Percentiles rank a stretch among this genome's conserved stretches.
phyloP scores from a whole-genome alignment of 2,113 vertebrate species.

The Hippocampus guttulatus region DNA sequence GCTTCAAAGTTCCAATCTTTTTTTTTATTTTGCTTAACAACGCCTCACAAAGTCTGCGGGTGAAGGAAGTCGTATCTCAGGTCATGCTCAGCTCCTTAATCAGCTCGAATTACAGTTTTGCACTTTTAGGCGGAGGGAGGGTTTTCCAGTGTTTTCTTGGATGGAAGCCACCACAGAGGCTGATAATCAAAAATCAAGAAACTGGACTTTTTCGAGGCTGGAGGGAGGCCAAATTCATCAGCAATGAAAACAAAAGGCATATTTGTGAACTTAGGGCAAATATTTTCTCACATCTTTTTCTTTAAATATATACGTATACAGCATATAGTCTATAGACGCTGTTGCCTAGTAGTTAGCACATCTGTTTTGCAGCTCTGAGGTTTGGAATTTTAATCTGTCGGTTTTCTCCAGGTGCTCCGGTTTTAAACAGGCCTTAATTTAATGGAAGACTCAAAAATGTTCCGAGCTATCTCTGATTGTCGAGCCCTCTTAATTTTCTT shows the following conservation, averaged over 20 bases:
- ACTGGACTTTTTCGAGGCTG: conserved; percentile 62
- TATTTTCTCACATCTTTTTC: conserved; percentile 38
- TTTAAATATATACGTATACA: not conserved
- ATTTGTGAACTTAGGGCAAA: conserved; percentile 16
- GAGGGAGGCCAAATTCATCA: conserved; percentile 67
- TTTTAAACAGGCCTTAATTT: not conserved
- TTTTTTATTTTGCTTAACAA: conserved; percentile 30
- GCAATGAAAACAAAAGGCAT: conserved; percentile 36
- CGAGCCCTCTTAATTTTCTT: not conserved
- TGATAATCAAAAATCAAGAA: conserved; percentile 42
- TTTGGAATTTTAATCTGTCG: not conserved
- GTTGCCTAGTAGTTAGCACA: not conserved
- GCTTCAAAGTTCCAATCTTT: conserved; percentile 25
- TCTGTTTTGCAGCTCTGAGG: not conserved
- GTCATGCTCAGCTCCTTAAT: conserved; percentile 33
- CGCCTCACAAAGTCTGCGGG: conserved; percentile 30
- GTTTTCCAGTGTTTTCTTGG: conserved; percentile 32
- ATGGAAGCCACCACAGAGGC: conserved; percentile 46
- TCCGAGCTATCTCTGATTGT: not conserved
- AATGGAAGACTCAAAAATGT: not conserved
- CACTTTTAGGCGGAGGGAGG: not conserved
- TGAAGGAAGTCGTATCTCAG: conserved; percentile 46
- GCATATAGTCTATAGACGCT: too few relatives aligned
- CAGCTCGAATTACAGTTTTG: conserved; percentile 26
- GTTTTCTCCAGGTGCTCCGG: not conserved